Percentiles rank a stretch among this genome's conserved stretches.
These are phyloP conservation scores for Acleris literana DNA, from an alignment of 2,888 invertebrate genomes.

Conservation along the genomic window DNA sequence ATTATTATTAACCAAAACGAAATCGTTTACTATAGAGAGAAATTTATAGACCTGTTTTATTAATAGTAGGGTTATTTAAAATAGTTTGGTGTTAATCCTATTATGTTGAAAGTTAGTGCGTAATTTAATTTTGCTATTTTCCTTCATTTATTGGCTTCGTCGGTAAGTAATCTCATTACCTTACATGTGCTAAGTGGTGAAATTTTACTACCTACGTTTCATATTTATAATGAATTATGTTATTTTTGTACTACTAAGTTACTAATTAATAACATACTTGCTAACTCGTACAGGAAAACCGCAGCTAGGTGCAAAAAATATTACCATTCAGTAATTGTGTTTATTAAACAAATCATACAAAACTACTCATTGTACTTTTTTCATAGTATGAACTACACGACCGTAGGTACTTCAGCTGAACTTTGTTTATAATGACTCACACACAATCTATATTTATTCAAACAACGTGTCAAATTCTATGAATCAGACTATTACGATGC, in stretches of 20 bases:
- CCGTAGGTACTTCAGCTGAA: constrained; percentile 1
- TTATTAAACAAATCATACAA: too few species aligned
- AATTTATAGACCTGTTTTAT: constrained; percentile 19
- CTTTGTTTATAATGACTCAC: constrained; percentile 55
- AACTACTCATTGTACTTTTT: constrained; percentile 1
- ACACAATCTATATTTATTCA: constrained; percentile 52
- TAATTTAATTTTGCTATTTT: constrained; percentile 46
- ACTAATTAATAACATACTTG: constrained; percentile 1
- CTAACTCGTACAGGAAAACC: too few species aligned
- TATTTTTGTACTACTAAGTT: not conserved
- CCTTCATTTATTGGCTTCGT: constrained; percentile 44
- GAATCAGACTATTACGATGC: constrained; percentile 67
- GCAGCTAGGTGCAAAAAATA: too few species aligned
- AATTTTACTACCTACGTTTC: not conserved
- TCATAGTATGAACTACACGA: not conserved
- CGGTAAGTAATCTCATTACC: constrained; percentile 49
- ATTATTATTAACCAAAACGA: constrained; percentile 18
- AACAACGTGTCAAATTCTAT: constrained; percentile 44
- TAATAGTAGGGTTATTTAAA: constrained; percentile 3
- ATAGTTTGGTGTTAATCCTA: not conserved
- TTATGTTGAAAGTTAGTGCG: constrained; percentile 23
- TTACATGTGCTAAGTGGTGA: constrained; percentile 43
- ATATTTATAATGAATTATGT: not conserved
- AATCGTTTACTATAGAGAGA: constrained; percentile 17
- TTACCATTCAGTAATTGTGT: too few species aligned